Evolutionary conservation across 2,797 vertebrate genomes (phyloP).

Genomic region (Epinephelus malabaricus): DNA sequence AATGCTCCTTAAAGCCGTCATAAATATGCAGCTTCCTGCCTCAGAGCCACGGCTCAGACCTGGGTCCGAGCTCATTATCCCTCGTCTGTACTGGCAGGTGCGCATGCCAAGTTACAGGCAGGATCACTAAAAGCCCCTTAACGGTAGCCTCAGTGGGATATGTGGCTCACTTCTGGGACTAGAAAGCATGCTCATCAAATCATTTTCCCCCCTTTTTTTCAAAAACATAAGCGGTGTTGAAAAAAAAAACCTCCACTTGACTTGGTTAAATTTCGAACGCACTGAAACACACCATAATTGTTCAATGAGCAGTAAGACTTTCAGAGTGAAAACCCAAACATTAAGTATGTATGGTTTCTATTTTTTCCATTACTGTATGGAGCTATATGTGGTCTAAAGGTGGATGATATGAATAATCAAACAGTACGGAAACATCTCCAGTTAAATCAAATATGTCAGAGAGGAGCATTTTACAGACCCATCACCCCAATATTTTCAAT

Average conservation of each 20-base stretch:
- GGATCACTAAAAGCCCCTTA: conserved; percentile 72
- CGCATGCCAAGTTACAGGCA: conserved; percentile 71
- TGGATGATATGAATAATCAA: conserved; percentile 75
- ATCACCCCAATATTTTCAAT: conserved; percentile 57
- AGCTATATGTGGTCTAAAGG: conserved; percentile 59
- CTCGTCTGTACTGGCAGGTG: conserved; percentile 71
- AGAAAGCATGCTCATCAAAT: conserved; percentile 46
- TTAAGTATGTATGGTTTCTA: conserved; percentile 71
- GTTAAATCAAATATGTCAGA: conserved; percentile 55
- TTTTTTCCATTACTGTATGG: conserved; percentile 61
- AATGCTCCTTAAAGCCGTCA: conserved; percentile 85
- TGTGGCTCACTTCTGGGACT: conserved; percentile 45
- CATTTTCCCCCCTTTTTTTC: conserved; percentile 1
- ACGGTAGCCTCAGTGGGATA: conserved; percentile 71
- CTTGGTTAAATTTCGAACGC: conserved; percentile 52
- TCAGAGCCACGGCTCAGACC: conserved; percentile 79
- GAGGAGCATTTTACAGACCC: conserved; percentile 36
- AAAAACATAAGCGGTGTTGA: conserved; percentile 25
- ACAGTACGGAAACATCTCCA: conserved; percentile 48
- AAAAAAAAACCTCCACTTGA: conserved; percentile 14
- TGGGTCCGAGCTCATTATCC: conserved; percentile 79
- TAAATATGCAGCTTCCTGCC: conserved; percentile 85
- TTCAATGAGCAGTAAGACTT: conserved; percentile 58
- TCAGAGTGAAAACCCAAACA: conserved; percentile 62
- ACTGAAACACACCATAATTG: conserved; percentile 59